Evolutionary conservation across 2,113 vertebrate species (phyloP), one percentile per base, ranked within the genome.

Genomic region (Monarcha castaneiventris): DNA sequence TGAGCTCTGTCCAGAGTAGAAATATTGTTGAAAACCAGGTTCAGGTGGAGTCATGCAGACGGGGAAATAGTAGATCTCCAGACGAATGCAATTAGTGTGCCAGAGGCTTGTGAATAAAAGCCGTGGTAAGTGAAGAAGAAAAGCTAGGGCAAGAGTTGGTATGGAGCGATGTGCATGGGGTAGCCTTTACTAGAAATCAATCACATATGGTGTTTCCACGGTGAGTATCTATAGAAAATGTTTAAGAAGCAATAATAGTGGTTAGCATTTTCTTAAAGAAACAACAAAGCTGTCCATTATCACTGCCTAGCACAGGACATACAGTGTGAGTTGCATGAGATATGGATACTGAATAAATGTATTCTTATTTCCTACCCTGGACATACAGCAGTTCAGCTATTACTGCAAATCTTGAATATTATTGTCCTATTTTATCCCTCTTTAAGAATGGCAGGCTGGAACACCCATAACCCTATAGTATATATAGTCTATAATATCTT

Each of bases 291-390:
- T 80, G 17, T 7, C 22, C 7, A 10, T 56, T 67, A 72, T 39
- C 21, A 35, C 20, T 6, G 7, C 26, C 8, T 61, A 48, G 13
- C 32, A 35, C 9, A 61, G 41, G 20, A 29, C 9, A n/a, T 6
- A 33, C 4, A 49, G 33, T 1, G 3, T 0, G 1, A 81, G 8
- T 33, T 74, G 16, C 11, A 13, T 61, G 39, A 44, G 16, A 43
- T 25, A 35, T 7, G 0, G 32, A 25, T 39, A 30, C 19, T 35
- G 15, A 74, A 63, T 39, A 52, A 86, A 75, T 7, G 35, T 43
- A 48, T 44, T 80, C n/a, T 23, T 75, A 13, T 9, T 79, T 64
- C 11, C 32, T 15, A 46, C 3, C 4, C 35, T 84, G 37, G 11
- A 33, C 13, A 35, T 23, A 25, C 1, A 74, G 12, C 13, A 52